Percentiles rank a stretch among this genome's conserved stretches.
Evolutionary conservation across 2,797 vertebrate species (phyloP).

Genomic region (Podarcis lilfordi): DNA sequence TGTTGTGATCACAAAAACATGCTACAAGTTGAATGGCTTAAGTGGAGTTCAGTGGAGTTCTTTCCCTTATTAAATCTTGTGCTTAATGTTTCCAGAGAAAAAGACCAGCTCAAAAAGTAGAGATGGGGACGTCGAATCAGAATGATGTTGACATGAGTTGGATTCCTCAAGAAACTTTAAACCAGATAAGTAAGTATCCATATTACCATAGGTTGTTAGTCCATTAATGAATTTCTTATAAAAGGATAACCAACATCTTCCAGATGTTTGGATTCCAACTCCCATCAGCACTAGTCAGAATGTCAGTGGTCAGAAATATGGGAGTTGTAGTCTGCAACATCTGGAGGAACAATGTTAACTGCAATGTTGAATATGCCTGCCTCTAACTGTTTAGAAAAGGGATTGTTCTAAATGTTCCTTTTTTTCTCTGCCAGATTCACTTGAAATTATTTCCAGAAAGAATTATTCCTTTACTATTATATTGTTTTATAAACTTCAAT

Average conservation of each 20-base stretch:
- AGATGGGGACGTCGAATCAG: conserved; percentile 95
- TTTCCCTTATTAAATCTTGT: neutral
- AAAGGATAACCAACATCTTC: neutral
- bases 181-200: conserved; percentile 94
- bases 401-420: neutral
- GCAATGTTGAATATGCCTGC: too few relatives aligned
- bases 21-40: neutral
- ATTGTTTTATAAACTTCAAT: neutral
- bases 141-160: conserved; percentile 98
- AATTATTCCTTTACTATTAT: neutral
- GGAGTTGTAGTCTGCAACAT: too few relatives aligned
- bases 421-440: neutral
- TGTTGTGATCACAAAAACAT: neutral
- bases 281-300: too few relatives aligned
- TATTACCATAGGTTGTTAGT: neutral
- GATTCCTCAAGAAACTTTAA: conserved; percentile 98
- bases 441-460: neutral
- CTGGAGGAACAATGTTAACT: too few relatives aligned
- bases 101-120: conserved; percentile 91
- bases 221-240: neutral
- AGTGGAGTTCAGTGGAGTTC: neutral
- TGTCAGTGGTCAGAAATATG: too few relatives aligned
- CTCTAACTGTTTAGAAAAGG: neutral
- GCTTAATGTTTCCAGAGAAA: conserved; percentile 82
- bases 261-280: too few relatives aligned